Percentiles rank a stretch among this genome's conserved stretches.
phyloP scores from a whole-genome alignment of 2,113 vertebrate species.

The Siphamia tubifer region DNA sequence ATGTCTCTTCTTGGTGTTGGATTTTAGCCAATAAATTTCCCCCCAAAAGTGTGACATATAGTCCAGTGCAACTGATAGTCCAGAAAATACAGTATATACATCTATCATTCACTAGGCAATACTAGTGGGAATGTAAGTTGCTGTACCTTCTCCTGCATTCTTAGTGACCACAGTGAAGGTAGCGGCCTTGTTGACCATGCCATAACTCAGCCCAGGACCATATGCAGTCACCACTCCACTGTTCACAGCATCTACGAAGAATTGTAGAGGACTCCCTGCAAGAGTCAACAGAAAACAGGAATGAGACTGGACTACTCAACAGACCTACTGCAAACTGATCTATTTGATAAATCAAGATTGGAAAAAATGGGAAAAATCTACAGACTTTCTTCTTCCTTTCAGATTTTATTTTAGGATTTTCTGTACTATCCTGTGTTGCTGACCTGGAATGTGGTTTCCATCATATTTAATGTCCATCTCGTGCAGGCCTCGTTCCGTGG shows the following conservation, averaged over 20 bases:
- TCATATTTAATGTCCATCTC: slow-evolving; percentile 99
- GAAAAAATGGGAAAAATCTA: too few relatives aligned
- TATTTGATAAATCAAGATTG: too few relatives aligned
- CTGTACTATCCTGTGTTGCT: slow-evolving; percentile 1
- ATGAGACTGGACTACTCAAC: background rate
- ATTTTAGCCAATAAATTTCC: too few relatives aligned
- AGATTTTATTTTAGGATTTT: background rate
- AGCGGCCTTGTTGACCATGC: slow-evolving; percentile 91
- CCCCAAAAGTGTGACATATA: too few relatives aligned
- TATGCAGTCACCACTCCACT: slow-evolving; percentile 93
- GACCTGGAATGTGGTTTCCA: slow-evolving; percentile 95
- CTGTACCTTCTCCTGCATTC: slow-evolving; percentile 91
- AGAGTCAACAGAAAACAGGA: background rate
- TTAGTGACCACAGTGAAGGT: slow-evolving; percentile 96
- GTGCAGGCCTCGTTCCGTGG: slow-evolving; percentile 91
- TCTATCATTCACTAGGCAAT: too few relatives aligned
- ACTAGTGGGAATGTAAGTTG: background rate
- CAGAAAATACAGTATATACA: too few relatives aligned
- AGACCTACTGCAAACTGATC: too few relatives aligned
- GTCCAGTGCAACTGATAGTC: too few relatives aligned
- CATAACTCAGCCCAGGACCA: slow-evolving; percentile 92
- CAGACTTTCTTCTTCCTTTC: too few relatives aligned
- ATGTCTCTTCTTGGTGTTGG: too few relatives aligned
- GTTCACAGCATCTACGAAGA: slow-evolving; percentile 92
- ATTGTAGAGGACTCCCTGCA: slow-evolving; percentile 92